These are phyloP conservation scores for Cryptus armator DNA, from an alignment of 2,888 invertebrate genomes.

Conservation along the genomic window DNA sequence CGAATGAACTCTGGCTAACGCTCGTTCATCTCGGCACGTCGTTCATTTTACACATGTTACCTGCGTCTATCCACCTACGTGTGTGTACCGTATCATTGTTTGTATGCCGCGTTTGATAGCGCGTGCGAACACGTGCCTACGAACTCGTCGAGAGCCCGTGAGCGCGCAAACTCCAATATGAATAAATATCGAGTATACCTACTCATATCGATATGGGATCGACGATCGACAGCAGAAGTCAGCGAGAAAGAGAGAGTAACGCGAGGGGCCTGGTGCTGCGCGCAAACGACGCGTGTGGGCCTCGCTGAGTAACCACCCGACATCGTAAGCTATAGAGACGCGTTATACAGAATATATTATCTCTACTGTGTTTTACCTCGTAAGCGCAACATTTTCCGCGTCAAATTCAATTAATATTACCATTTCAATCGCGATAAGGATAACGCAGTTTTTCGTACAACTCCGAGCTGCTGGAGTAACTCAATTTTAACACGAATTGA, in stretches of 20 bases:
- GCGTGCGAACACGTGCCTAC: slow-evolving; percentile 59
- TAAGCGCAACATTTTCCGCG: not conserved
- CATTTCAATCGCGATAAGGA: slow-evolving; percentile 8
- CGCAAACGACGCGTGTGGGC: slow-evolving; percentile 46
- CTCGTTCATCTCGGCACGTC: slow-evolving; percentile 65
- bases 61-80: slow-evolving; percentile 43
- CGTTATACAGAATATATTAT: slow-evolving; percentile 14
- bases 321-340: not conserved
- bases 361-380: slow-evolving; percentile 14
- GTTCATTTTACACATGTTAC: slow-evolving; percentile 64
- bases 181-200: slow-evolving; percentile 50
- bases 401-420: slow-evolving; percentile 15
- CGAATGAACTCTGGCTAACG: slow-evolving; percentile 18
- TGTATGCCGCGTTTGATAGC: slow-evolving; percentile 41
- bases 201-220: slow-evolving; percentile 50
- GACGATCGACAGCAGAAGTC: slow-evolving; percentile 38
- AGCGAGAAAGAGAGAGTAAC: not conserved
- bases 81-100: slow-evolving; percentile 53
- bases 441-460: not conserved
- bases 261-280: slow-evolving; percentile 18
- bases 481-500: not conserved
- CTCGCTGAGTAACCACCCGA: slow-evolving; percentile 8
- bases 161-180: slow-evolving; percentile 31
- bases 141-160: slow-evolving; percentile 31
- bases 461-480: not conserved